Conservation (phyloP, 2,888 invertebrate species). For the Eremobia ochroleuca region DNA sequence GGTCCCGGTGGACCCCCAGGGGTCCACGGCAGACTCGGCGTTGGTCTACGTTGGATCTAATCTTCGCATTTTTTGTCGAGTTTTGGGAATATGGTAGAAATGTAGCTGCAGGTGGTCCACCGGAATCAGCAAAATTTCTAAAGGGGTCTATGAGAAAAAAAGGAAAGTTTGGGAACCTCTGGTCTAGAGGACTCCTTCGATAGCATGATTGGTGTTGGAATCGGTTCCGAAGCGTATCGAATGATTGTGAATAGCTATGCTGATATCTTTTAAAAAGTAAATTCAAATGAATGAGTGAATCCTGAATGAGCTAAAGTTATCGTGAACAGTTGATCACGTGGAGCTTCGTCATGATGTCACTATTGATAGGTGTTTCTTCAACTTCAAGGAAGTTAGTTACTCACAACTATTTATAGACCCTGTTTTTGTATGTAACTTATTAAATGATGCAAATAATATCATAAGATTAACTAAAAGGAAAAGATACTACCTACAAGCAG, state of each 20-base stretch:
- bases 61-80: too few species aligned
- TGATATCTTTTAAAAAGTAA: not conserved
- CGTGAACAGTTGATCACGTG: slow-evolving; percentile 15
- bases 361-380: slow-evolving; percentile 18
- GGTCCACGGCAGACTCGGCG: too few species aligned
- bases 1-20: too few species aligned
- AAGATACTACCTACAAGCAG: not conserved
- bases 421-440: slow-evolving; percentile 15
- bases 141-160: too few species aligned
- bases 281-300: slow-evolving; percentile 27
- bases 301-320: slow-evolving; percentile 1
- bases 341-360: slow-evolving; percentile 37
- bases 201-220: not conserved
- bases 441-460: not conserved
- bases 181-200: not conserved
- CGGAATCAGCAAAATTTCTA: too few species aligned
- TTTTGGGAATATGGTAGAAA: too few species aligned
- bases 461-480: not conserved
- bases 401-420: slow-evolving; percentile 53
- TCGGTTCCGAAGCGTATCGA: too few species aligned
- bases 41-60: too few species aligned
- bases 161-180: too few species aligned
- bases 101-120: too few species aligned
- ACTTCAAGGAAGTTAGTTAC: slow-evolving; percentile 41
- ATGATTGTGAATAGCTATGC: not conserved